Base-by-base conservation (phyloP, 2,888 invertebrate genomes). In the Polylopha cassiicola region DNA sequence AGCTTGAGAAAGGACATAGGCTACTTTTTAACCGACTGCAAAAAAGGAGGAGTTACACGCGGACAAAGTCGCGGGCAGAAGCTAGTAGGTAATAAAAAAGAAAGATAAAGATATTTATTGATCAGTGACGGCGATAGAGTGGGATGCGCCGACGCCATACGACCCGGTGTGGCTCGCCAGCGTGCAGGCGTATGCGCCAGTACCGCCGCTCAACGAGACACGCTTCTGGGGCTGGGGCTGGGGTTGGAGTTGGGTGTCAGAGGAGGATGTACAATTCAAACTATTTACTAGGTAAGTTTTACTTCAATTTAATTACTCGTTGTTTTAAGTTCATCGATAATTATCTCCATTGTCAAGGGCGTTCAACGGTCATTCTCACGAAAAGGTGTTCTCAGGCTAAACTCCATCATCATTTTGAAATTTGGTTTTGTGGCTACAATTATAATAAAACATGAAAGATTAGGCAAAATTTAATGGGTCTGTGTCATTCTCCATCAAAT, bases 131-230 rank as follows among this genome's bases (percentile, higher is more conserved):
- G 78, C 73, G 44, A 62, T 76, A 47, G 47, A 71, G 18, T 82
- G 81, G 77, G 78, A 84, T 32, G 73, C 81, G 13, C 85, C 85
- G 22, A 39, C 65, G 29, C 80, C 82, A 1, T 86, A 86, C 52
- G 86, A 86, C 39, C 85, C 86, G 0, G 86, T 86, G 13, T 86
- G 86, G 86, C 59, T 82, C 42, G 86, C 85, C 27, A 86, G 86
- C 50, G 77, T 86, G 7, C 77, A 82, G 51, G 56, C 55, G 33
- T 70, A 67, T 36, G 63, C 69, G 0, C 55, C 74, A 1, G 66
- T 70, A 2, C 53, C 68, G 0, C 38, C 65, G 0, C 30, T 61
- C 21, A 82, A 84, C 46, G 81, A 81, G 43, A 82, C 82, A 3
- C 65, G 84, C 10, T 60, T 75, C 9, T 80, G 71, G 73, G 51